Base-by-base conservation (phyloP, 2,797 vertebrate species). In the Alectoris magna region DNA sequence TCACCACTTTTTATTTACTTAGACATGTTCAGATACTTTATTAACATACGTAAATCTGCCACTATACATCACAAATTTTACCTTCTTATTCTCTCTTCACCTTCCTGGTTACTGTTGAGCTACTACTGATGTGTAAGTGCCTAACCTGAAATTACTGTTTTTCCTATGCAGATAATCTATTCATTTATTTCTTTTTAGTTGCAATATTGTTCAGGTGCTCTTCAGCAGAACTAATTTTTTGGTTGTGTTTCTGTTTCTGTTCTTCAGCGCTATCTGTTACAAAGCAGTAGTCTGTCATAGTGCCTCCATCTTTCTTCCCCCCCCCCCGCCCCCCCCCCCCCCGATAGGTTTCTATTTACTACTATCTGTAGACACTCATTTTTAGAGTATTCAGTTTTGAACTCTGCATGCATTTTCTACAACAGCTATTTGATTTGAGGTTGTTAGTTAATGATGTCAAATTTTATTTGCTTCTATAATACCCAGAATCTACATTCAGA, bases 1-100 rank as follows among this genome's bases (percentile, higher is more conserved):
- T 67, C 36, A 80, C 8, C 21, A 43, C 14, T 76, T 55, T 73
- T 55, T 73, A 83, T 91, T 87, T 87, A 85, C 5, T 51, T 49
- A 83, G 17, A 56, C 3, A 55, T 24, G 8, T 53, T 78, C 39
- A 71, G 58, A 74, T 53, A 64, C 27, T 23, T 77, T 64, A 44
- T 68, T 60, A 81, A 48, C 18, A 60, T 9, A 14, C 3, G 18
- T 27, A 43, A 93, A 93, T 63, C 63, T 70, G 21, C 2, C 62
- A 48, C 36, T 63, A n/a, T 1, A 10, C 10, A 77, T 2, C 0
- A 80, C 22, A 22, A 59, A 41, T 70, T 93, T 74, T 88, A 79
- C n/a, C 14, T 63, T 87, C 56, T 63, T 76, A 44, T 1, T 70
- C 39, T n/a, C 34, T 85, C 51, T 31, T 43, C 29, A 51, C 19